Conservation (phyloP, 2,888 invertebrate species). For the Aphodius granarius region DNA sequence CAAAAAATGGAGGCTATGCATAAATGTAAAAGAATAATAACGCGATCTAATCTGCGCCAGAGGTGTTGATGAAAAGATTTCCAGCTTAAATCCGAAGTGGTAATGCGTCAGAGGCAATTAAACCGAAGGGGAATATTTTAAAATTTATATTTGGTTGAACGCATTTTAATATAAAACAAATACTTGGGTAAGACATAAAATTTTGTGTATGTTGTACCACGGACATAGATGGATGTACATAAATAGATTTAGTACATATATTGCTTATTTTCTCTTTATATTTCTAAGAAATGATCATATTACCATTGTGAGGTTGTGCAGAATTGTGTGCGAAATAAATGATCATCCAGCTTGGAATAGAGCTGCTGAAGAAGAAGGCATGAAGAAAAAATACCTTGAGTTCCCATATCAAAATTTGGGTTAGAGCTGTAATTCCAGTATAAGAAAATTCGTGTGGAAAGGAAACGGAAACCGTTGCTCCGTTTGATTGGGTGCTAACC, state of each 20-base stretch:
- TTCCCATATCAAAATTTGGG: background rate
- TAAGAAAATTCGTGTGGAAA: constrained; percentile 3
- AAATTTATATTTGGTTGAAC: background rate
- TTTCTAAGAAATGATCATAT: too few relatives aligned
- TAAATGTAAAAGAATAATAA: constrained; percentile 27
- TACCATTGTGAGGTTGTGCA: too few relatives aligned
- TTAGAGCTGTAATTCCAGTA: background rate
- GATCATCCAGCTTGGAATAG: background rate
- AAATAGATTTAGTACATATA: too few relatives aligned
- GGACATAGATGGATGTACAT: too few relatives aligned
- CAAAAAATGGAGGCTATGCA: constrained; percentile 28
- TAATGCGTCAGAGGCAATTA: background rate
- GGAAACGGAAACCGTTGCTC: constrained; percentile 2
- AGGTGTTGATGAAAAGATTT: background rate
- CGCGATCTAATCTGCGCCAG: background rate
- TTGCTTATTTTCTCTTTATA: too few relatives aligned
- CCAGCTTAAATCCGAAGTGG: background rate
- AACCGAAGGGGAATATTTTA: background rate
- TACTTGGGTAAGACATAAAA: too few relatives aligned
- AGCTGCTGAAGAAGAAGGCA: background rate
- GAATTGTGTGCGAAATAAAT: too few relatives aligned
- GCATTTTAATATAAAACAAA: too few relatives aligned
- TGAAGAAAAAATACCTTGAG: background rate
- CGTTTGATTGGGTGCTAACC: constrained; percentile 26
- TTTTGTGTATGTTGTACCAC: too few relatives aligned